Evolutionary conservation across 2,113 vertebrate genomes (phyloP).

Genomic region (Crotalus helleri): DNA sequence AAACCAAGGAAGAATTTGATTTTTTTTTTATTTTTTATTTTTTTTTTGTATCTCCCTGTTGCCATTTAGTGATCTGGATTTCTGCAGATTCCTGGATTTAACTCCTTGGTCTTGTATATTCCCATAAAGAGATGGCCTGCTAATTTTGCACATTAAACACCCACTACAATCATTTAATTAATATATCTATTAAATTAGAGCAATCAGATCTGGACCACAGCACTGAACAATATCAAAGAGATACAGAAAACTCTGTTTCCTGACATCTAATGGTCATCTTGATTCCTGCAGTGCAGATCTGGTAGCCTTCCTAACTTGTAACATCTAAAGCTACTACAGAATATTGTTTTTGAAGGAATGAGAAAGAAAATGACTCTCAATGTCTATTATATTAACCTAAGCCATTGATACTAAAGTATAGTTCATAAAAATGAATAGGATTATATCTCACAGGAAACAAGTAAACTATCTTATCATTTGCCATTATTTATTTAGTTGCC

Average conservation of each 20-base stretch:
- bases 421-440: background rate
- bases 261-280: background rate
- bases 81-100: background rate
- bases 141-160: background rate
- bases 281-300: background rate
- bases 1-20: background rate
- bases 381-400: background rate
- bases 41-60: background rate
- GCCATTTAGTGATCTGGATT: background rate
- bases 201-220: background rate
- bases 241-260: background rate
- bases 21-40: background rate
- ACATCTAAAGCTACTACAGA: background rate
- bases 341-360: background rate
- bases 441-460: background rate
- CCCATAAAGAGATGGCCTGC: background rate
- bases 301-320: background rate
- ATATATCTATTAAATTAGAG: background rate
- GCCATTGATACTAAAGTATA: background rate
- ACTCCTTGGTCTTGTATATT: background rate
- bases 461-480: background rate
- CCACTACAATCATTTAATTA: background rate
- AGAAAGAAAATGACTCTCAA: background rate
- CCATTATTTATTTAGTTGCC: background rate
- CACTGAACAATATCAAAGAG: background rate